Evolutionary conservation across 2,113 vertebrate genomes (phyloP), one percentile per base, ranked within the genome.

Genomic region (Camelus bactrianus): DNA sequence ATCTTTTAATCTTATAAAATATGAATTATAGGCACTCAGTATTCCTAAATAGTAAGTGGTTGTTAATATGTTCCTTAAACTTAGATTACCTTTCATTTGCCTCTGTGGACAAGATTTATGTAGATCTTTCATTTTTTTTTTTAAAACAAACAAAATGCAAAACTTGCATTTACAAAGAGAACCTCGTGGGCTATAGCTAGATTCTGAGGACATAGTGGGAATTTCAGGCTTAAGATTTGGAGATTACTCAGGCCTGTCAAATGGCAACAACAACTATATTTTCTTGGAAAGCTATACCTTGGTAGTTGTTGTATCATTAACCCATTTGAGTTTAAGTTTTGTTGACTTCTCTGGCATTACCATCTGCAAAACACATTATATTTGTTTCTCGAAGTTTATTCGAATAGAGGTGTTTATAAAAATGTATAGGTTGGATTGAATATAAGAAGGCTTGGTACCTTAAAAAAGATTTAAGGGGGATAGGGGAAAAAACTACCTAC

Each of bases 1-100:
- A 75, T 94, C 0, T 3, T 35, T 17, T 75, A n/a, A 38, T 87
- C 62, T 92, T 91, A n/a, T 3, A 10, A 96, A 54, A 22, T 38
- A 42, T 58, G 12, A 97, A 81, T 84, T 75, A 72, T 52, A 81
- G 56, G 22, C 19, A 72, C 9, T 93, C 90, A 50, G 35, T 65
- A 67, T 89, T 84, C 28, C n/a, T 94, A 73, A 91, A n/a, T 69
- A 83, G 22, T 65, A 90, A 69, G 38, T 89, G 42, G 65, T 60
- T 54, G 19, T 91, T 56, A 62, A 32, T 94, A 48, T 67, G 48
- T 82, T 77, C 24, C 62, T 89, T 72, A 81, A 89, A 70, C 19
- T 35, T 76, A 81, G 17, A 56, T 76, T 95, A 73, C 10, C 20
- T 84, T 89, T 70, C 14, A 42, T 82, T 77, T 95, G 35, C 28